Evolutionary conservation across 2,797 vertebrate genomes (phyloP), one percentile per base, ranked within the genome.

Genomic region (Cyprinodon diabolis): DNA sequence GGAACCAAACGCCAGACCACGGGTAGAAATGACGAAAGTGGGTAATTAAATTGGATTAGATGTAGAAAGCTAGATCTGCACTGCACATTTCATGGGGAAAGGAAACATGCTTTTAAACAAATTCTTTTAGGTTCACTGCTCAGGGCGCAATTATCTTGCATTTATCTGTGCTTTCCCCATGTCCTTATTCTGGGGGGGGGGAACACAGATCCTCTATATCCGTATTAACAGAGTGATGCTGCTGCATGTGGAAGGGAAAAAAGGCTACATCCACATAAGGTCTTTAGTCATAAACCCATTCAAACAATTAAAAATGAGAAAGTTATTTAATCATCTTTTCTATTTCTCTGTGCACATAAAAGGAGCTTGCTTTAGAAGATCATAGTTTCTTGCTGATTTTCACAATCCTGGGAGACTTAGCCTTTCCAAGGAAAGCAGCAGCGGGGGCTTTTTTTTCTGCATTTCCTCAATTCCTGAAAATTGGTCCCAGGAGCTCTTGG

Each of bases 301-400:
- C 62, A 84, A 84, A 76, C 77, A 91, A 91, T 90, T 90, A 91
- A 88, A 86, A 87, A 55, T n/a, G 19, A 69, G 77, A 81, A 86
- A 83, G 66, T 78, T 76, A 82, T 82, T 68, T 79, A 71, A 83
- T 89, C 84, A 85, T 77, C 87, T 66, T 75, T 86, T 87, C 80
- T 84, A 84, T 81, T 72, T 58, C 74, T 77, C 25, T 47, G 69
- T 83, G 80, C 75, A 84, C 84, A 80, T 81, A 88, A 89, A 87
- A 89, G 87, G 83, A 78, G 78, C 68, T 81, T 69, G 62, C 82
- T 89, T 86, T 54, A 78, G 71, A 75, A 51, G 49, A 82, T 74
- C 56, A 57, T 5, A 1, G 65, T 81, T 85, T 88, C 30, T 23
- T 86, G 90, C 91, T 90, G 84, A 88, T 72, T 86, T 8, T 73